Conservation (phyloP, 1,140 invertebrate species). For the Brachionus asplanchnoidis region DNA sequence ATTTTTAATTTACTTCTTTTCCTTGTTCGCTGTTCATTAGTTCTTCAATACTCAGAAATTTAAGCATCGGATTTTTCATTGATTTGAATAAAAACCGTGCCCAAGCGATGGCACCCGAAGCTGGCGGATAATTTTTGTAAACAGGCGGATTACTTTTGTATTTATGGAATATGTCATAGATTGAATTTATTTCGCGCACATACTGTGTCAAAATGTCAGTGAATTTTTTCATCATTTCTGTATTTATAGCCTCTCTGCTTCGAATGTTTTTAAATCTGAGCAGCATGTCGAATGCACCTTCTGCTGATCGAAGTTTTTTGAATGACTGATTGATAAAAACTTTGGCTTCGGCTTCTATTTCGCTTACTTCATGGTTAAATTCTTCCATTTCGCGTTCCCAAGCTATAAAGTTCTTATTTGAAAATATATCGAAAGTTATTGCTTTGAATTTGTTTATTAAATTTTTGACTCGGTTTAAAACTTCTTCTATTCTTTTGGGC, state of each 20-base stretch:
- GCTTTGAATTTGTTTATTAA: slow-evolving; percentile 68
- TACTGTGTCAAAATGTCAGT: slow-evolving; percentile 78
- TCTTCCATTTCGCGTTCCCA: slow-evolving; percentile 73
- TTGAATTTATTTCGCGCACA: slow-evolving; percentile 66
- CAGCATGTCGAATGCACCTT: slow-evolving; percentile 72
- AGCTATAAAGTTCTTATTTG: slow-evolving; percentile 68
- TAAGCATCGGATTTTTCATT: slow-evolving; percentile 70
- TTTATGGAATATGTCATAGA: slow-evolving; percentile 61
- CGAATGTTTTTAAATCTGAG: slow-evolving; percentile 73
- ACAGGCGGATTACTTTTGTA: slow-evolving; percentile 67
- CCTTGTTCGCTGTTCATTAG: slow-evolving; percentile 70
- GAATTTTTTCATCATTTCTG: slow-evolving; percentile 72
- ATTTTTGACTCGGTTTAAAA: slow-evolving; percentile 67
- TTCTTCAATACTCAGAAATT: slow-evolving; percentile 69
- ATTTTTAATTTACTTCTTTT: slow-evolving; percentile 52
- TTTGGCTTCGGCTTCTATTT: slow-evolving; percentile 74
- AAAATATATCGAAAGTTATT: slow-evolving; percentile 76
- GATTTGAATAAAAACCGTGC: slow-evolving; percentile 69
- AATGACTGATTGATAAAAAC: slow-evolving; percentile 80
- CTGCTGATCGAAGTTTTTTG: slow-evolving; percentile 69
- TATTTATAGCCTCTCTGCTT: slow-evolving; percentile 67
- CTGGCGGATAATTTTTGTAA: slow-evolving; percentile 69
- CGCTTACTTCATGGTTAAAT: slow-evolving; percentile 69
- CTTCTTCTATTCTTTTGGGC: slow-evolving; percentile 74
- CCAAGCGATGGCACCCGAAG: slow-evolving; percentile 77